A percentile compares a stretch with the other conserved stretches of the same genome.
These are phyloP conservation scores for Caenorhabditis plicata DNA, from an alignment of 2,888 invertebrate genomes.

Conservation along the genomic window DNA sequence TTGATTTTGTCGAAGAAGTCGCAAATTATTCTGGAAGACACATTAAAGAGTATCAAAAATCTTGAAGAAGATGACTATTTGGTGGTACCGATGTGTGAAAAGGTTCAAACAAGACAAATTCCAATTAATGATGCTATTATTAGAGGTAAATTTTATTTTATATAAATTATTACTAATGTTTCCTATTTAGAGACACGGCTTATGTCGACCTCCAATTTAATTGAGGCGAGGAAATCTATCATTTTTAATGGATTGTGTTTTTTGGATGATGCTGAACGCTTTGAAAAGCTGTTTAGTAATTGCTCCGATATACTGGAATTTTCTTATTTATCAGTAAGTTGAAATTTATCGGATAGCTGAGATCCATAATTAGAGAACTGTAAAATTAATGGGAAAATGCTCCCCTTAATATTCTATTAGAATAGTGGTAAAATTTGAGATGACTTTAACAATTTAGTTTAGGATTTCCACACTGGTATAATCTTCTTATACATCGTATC, in stretches of 20 bases:
- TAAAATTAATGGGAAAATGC: too few relatives aligned
- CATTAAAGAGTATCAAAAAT: background rate
- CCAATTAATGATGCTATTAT: conserved; percentile 3
- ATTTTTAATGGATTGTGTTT: conserved; percentile 18
- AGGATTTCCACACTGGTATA: too few relatives aligned
- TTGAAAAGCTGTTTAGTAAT: conserved; percentile 1
- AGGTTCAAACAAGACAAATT: conserved; percentile 9
- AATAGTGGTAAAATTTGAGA: too few relatives aligned
- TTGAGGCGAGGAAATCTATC: conserved; percentile 5
- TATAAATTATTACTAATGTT: too few relatives aligned
- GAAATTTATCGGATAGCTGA: too few relatives aligned
- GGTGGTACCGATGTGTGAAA: conserved; percentile 7
- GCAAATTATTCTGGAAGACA: background rate
- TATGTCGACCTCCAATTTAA: conserved; percentile 8
- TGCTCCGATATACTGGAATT: conserved; percentile 19
- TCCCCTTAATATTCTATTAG: too few relatives aligned
- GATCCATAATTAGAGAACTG: too few relatives aligned
- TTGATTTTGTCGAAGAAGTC: conserved; percentile 13
- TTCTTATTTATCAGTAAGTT: too few relatives aligned
- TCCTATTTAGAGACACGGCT: background rate
- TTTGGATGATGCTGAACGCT: conserved; percentile 16
- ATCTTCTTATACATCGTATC: too few relatives aligned
- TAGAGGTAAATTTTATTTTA: background rate
- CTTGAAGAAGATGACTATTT: conserved; percentile 13
- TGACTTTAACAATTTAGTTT: too few relatives aligned